Conservation (phyloP, 2,113 vertebrate genomes). For the Larimichthys crocea region DNA sequence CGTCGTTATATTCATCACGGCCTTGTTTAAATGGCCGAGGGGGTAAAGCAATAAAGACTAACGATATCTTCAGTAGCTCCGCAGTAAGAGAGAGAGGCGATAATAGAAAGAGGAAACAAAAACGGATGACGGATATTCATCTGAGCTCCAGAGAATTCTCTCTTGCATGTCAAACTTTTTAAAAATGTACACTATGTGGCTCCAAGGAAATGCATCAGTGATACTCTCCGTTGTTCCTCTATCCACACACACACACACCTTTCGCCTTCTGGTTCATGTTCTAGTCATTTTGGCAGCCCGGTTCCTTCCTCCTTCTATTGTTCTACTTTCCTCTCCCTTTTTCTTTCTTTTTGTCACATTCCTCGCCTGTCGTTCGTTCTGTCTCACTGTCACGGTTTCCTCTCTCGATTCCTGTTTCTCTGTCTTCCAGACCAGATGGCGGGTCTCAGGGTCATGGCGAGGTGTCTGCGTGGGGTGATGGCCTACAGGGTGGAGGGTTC, state of each 20-base stretch:
- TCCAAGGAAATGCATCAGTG: conserved; percentile 1
- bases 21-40: conserved; percentile 56
- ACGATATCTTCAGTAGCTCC: conserved; percentile 19
- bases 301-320: conserved; percentile 22
- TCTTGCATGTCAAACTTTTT: conserved; percentile 52
- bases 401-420: conserved; percentile 6
- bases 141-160: conserved; percentile 12
- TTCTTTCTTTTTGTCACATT: neutral
- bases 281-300: conserved; percentile 29
- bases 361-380: neutral
- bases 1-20: conserved; percentile 42
- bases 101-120: conserved; percentile 27
- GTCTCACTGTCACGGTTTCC: conserved; percentile 19
- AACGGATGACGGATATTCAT: conserved; percentile 26
- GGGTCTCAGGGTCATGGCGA: conserved; percentile 50
- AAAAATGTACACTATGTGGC: neutral
- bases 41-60: conserved; percentile 47
- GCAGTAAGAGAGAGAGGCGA: conserved; percentile 32
- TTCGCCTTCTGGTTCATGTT: conserved; percentile 9
- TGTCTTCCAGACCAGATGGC: conserved; percentile 66
- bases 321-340: conserved; percentile 27
- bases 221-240: neutral
- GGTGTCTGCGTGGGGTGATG: conserved; percentile 49
- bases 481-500: conserved; percentile 42
- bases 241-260: too few species aligned